Evolutionary conservation across 2,888 invertebrate species (phyloP).

Genomic region (Tetranychus piercei): DNA sequence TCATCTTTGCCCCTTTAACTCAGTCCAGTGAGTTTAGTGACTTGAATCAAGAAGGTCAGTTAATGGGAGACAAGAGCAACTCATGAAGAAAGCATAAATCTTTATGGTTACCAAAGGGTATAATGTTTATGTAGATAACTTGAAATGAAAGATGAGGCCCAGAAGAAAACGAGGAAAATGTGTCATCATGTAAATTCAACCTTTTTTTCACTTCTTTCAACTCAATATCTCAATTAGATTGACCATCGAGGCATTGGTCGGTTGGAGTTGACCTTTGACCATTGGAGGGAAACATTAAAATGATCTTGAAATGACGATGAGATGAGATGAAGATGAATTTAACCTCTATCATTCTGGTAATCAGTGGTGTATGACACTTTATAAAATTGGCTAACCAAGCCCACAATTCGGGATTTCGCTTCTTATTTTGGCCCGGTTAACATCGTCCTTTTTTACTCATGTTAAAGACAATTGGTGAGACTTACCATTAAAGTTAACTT

Average conservation of each 20-base stretch:
- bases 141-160: too few species aligned
- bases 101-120: background rate
- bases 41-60: background rate
- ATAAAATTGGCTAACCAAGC: background rate
- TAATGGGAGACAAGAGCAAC: background rate
- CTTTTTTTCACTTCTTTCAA: background rate
- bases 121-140: background rate
- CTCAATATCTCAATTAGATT: conserved; percentile 9
- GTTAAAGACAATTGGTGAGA: too few species aligned
- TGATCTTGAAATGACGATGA: background rate
- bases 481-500: too few species aligned
- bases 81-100: background rate
- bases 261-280: background rate
- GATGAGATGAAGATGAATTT: background rate
- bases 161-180: too few species aligned
- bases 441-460: background rate
- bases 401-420: background rate
- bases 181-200: background rate
- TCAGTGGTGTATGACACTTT: background rate
- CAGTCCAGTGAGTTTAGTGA: background rate
- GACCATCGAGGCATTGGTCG: background rate
- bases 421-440: background rate
- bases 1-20: background rate
- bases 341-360: background rate
- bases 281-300: background rate